phyloP scores from a whole-genome alignment of 2,888 invertebrate genomes.

The Pilophorus perplexus region DNA sequence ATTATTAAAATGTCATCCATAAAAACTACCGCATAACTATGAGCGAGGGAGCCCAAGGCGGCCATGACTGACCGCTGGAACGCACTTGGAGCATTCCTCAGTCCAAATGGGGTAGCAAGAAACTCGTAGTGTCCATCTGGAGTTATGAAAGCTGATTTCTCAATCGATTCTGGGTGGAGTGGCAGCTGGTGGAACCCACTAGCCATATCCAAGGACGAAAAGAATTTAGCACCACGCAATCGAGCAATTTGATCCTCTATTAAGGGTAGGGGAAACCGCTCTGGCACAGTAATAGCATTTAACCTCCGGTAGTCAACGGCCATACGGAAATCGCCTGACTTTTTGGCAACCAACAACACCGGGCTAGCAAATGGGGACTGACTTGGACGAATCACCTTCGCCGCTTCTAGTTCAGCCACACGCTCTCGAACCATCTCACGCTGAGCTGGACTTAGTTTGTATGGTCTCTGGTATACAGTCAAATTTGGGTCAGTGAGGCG shows the following conservation, averaged over 20 bases:
- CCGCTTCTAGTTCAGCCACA: slow-evolving; percentile 7
- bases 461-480: no score
- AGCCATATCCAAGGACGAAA: background rate
- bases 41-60: background rate
- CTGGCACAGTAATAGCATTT: background rate
- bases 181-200: slow-evolving; percentile 11
- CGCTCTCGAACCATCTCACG: slow-evolving; percentile 8
- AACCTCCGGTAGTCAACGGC: slow-evolving; percentile 7
- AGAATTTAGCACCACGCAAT: slow-evolving; percentile 47
- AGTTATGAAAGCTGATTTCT: slow-evolving; percentile 14
- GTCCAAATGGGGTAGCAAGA: no score
- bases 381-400: background rate
- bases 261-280: slow-evolving; percentile 13
- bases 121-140: slow-evolving; percentile 18
- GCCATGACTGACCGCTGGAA: no score
- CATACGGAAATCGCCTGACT: no score
- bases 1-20: background rate
- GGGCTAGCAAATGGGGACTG: slow-evolving; percentile 7
- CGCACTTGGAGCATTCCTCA: no score
- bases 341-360: no score
- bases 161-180: background rate
- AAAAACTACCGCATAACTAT: slow-evolving; percentile 12
- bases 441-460: slow-evolving; percentile 9
- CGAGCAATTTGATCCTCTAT: slow-evolving; percentile 43
- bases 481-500: no score